A percentile compares a stretch with the other conserved stretches of the same genome.
phyloP scores from a whole-genome alignment of 2,113 vertebrate species.

The Vidua macroura region DNA sequence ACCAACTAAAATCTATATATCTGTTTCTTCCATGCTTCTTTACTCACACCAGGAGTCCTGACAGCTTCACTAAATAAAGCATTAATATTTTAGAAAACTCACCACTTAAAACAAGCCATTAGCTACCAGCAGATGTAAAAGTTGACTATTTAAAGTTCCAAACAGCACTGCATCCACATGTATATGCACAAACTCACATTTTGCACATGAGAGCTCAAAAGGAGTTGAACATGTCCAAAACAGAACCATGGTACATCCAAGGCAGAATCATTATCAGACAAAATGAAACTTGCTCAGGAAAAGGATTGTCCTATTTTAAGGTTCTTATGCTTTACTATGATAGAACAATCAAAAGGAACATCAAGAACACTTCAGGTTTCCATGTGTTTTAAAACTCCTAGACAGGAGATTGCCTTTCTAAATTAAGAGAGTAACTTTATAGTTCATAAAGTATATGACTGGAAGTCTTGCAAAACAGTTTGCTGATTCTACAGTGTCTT shows the following conservation, averaged over 20 bases:
- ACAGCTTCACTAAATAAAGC: neutral
- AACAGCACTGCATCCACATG: neutral
- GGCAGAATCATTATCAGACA: fast-evolving
- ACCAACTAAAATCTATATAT: neutral
- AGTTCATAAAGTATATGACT: neutral
- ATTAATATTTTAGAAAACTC: neutral
- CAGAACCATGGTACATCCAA: neutral
- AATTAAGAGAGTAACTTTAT: neutral
- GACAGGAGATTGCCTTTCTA: neutral
- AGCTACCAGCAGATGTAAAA: neutral
- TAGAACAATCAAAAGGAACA: neutral
- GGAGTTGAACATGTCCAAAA: neutral
- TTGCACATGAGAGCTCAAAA: neutral
- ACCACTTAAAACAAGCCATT: neutral
- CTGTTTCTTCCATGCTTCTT: neutral
- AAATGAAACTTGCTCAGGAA: neutral
- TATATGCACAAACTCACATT: fast-evolving
- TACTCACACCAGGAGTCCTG: neutral
- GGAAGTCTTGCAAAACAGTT: neutral
- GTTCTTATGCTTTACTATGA: neutral
- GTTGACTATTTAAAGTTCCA: neutral
- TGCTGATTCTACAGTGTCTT: neutral
- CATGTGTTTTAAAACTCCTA: neutral
- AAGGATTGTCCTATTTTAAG: neutral
- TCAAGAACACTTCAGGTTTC: neutral